Evolutionary conservation across 2,113 vertebrate species (phyloP), one percentile per base, ranked within the genome.

Genomic region (Petrocephalus microphthalmus): DNA sequence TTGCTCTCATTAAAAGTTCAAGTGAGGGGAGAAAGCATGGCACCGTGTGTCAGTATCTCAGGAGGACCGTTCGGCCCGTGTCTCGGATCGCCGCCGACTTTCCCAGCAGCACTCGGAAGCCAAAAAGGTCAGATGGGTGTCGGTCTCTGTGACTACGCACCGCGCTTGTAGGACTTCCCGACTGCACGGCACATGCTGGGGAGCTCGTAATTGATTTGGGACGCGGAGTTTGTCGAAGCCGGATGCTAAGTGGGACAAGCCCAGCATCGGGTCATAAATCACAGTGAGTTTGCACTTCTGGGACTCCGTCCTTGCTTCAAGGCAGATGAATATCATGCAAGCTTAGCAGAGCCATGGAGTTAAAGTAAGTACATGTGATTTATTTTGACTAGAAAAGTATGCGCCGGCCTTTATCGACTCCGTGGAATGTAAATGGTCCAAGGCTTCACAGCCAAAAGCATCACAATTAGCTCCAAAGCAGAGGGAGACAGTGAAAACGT

Each of bases 401-500:
- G 13, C 49, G 2, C 33, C 5, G 29, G 7, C 52, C 15, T n/a
- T 53, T 85, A 54, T 85, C 25, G 7, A 29, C 84, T 49, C 15
- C 2, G 20, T 49, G 19, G n/a, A 85, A 85, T 13, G 13, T 53
- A 15, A 53, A 15, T 8, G 56, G 49, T 5, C 37, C 71, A 74
- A 74, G 71, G 71, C 71, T 42, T 42, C 71, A 78, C 33, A 19
- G 11, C 7, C 20, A n/a, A 51, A 19, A 20, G 25, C 52, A 47
- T 52, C 54, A 22, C 88, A 67, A 37, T 85, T 67, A 71, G 25
- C 45, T 42, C 11, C 10, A 7, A 52, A 20, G 25, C 57, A 67
- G 81, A 5, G 13, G 22, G 22, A 57, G 22, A 51, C 17, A 8
- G 29, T 8, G 1, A 2, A 64, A 85, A 49, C 87, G 93, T 94